Evolutionary conservation across 2,113 vertebrate species (phyloP), one percentile per base, ranked within the genome.

Genomic region (Cyanistes caeruleus): DNA sequence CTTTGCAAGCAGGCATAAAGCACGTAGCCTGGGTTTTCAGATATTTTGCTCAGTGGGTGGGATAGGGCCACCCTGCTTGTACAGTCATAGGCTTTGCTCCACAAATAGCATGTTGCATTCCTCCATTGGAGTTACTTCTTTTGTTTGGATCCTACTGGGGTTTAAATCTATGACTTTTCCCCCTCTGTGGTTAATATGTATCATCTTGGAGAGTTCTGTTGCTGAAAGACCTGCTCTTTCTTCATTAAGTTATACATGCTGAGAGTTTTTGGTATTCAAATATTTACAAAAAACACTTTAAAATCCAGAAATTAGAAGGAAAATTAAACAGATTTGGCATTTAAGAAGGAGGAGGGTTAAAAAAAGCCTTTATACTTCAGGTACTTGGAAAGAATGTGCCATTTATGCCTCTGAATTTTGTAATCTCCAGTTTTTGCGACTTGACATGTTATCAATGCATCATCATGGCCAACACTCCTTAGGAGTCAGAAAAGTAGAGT

Each of bases 61-160:
- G 93, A 95, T 87, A 27, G 58, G 94, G 83, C 94, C 95, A 94
- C 95, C 91, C 81, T 95, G 94, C 46, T 87, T 56, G 60, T 87
- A 21, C 13, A 56, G 73, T 88, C 51, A 16, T 11, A 53, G 83
- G 24, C 46, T 76, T 80, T 80, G 41, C 85, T 90, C 63, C 72
- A 84, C 83, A 48, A 86, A 31, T 20, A 62, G 35, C 37, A 7
- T 28, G 46, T 55, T 56, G 15, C 13, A 7, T 92, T 77, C 67
- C 43, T 87, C 33, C 31, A 15, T 1, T 78, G 77, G 60, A 82
- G 43, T 41, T 68, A 25, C 56, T 91, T 30, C 56, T 84, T 91
- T 51, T 5, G 0, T 89, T 81, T 87, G 43, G 44, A 56, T 81
- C n/a, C 69, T 78, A 15, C 28, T 60, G n/a, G 18, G 9, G 9